These are phyloP conservation scores for Sphaeridia pumilis DNA, from an alignment of 2,888 invertebrate genomes.

Conservation along the genomic window DNA sequence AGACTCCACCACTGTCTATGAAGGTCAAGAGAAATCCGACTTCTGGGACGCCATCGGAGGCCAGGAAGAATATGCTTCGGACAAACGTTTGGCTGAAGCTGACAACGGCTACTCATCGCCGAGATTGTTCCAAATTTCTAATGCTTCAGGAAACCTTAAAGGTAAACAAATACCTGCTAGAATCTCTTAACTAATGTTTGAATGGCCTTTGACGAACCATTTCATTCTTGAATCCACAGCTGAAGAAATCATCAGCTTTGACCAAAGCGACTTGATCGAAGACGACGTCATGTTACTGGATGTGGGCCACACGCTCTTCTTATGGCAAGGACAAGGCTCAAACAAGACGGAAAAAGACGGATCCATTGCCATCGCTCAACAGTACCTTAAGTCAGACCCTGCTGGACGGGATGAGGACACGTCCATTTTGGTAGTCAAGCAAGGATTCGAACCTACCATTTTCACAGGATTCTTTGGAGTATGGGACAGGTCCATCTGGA, in stretches of 20 bases:
- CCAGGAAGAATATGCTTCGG: conserved; percentile 46
- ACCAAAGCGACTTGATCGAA: conserved; percentile 64
- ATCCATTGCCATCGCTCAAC: conserved; percentile 51
- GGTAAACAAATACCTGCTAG: conserved; percentile 36
- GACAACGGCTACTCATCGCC: conserved; percentile 45
- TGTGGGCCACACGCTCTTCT: conserved; percentile 62
- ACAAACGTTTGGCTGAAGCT: conserved; percentile 39
- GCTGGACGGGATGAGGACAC: conserved; percentile 66
- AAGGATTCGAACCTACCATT: conserved; percentile 76
- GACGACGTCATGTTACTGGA: conserved; percentile 81
- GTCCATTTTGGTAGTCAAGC: conserved; percentile 65
- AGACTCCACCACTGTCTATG: conserved; percentile 60
- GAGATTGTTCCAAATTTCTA: conserved; percentile 53
- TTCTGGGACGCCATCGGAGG: conserved; percentile 72
- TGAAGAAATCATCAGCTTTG: conserved; percentile 73
- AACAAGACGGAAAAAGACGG: conserved; percentile 54
- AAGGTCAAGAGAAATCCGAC: conserved; percentile 69
- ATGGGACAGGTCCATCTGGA: conserved; percentile 74
- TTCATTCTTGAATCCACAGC: no score
- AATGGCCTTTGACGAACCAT: not conserved
- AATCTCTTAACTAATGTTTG: no score
- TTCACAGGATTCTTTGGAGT: conserved; percentile 83
- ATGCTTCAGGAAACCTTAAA: conserved; percentile 44
- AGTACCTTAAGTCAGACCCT: conserved; percentile 60
- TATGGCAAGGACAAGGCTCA: conserved; percentile 73